These are phyloP conservation scores for Gallinago paraguaiae DNA, from an alignment of 2,113 vertebrate species.

Conservation along the genomic window DNA sequence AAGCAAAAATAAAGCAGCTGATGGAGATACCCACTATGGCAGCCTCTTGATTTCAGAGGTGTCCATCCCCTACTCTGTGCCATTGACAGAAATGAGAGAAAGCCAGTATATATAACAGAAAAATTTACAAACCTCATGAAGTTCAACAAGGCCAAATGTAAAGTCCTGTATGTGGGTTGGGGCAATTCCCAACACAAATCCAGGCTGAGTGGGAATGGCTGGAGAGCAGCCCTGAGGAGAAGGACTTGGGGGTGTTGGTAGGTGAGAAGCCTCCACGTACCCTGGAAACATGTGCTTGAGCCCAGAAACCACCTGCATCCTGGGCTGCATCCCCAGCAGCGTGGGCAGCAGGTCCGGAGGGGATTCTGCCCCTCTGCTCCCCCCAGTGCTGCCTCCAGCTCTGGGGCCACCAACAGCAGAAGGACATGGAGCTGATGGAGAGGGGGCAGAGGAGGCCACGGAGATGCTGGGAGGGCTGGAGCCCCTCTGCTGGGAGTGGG, in stretches of 20 bases:
- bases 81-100: background rate
- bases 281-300: background rate
- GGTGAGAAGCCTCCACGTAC: too few relatives aligned
- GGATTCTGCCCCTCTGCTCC: too few relatives aligned
- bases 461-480: too few relatives aligned
- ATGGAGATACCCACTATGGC: background rate
- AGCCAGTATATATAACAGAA: background rate
- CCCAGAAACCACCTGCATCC: background rate
- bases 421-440: too few relatives aligned
- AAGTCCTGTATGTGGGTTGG: background rate
- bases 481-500: too few relatives aligned
- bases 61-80: accelerated
- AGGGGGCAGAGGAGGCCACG: too few relatives aligned
- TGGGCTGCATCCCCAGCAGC: background rate
- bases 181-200: background rate
- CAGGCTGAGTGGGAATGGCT: background rate
- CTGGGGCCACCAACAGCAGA: too few relatives aligned
- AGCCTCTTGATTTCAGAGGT: background rate
- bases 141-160: background rate
- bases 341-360: background rate
- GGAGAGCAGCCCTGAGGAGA: background rate
- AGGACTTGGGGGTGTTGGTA: background rate
- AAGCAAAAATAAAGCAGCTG: background rate
- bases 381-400: too few relatives aligned
- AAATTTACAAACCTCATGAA: background rate